phyloP scores from a whole-genome alignment of 2,888 invertebrate species.

The Apamea crenata region DNA sequence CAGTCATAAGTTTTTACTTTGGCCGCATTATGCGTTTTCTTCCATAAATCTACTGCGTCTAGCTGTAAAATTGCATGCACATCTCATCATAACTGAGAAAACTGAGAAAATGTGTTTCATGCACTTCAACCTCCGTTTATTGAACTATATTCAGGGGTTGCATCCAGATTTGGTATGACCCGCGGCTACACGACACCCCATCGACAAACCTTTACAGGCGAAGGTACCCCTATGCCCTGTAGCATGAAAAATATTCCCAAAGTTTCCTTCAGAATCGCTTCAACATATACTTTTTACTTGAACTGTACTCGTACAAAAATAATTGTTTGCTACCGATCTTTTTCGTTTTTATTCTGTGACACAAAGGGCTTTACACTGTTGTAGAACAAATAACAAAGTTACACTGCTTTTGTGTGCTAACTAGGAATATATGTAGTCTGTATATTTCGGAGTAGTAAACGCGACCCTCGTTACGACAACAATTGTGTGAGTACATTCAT shows the following conservation, averaged over 20 bases:
- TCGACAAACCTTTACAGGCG: slow-evolving; percentile 1
- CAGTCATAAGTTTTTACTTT: slow-evolving; percentile 17
- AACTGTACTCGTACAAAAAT: slow-evolving; percentile 12
- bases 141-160: slow-evolving; percentile 13
- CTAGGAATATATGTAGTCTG: not conserved
- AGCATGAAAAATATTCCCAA: slow-evolving; percentile 3
- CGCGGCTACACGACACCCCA: slow-evolving; percentile 10
- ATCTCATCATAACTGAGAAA: not conserved
- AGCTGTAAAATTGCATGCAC: not conserved
- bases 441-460: not conserved
- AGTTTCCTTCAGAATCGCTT: slow-evolving; percentile 15
- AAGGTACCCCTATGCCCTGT: not conserved
- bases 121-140: not conserved
- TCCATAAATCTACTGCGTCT: not conserved
- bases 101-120: not conserved
- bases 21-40: not conserved
- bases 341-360: slow-evolving; percentile 14
- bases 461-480: not conserved
- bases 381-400: slow-evolving; percentile 14
- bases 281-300: not conserved
- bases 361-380: slow-evolving; percentile 10
- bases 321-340: slow-evolving; percentile 9
- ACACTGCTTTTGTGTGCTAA: slow-evolving; percentile 3
- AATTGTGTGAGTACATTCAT: not conserved
- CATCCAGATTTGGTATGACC: slow-evolving; percentile 15